A percentile compares a stretch with the other conserved stretches of the same genome.
Conservation (phyloP, 1,140 invertebrate genomes). For the Tenebrio molitor region DNA sequence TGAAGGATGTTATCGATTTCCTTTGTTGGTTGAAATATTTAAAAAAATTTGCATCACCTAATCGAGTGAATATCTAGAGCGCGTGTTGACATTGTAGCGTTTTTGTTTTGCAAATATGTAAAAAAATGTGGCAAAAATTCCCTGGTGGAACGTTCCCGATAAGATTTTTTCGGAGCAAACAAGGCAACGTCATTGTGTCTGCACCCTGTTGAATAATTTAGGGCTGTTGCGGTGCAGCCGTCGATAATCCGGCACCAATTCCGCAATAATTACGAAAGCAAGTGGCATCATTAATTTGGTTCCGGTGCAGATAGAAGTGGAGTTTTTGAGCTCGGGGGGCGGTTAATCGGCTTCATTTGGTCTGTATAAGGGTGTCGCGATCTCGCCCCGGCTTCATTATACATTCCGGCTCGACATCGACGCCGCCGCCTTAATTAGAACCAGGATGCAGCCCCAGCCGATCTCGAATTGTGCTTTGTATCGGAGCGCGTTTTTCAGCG, state of each 20-base stretch:
- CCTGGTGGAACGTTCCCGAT: no score
- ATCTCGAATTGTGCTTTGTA: neutral
- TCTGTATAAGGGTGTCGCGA: slow-evolving; percentile 10
- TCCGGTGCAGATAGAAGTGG: slow-evolving; percentile 11
- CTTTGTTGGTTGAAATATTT: no score
- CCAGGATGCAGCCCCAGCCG: slow-evolving; percentile 2
- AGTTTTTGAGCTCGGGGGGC: slow-evolving; percentile 3
- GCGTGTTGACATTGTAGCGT: no score
- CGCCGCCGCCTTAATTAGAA: slow-evolving; percentile 28
- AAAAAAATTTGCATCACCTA: no score
- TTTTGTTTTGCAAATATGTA: no score
- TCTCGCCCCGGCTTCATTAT: slow-evolving; percentile 22
- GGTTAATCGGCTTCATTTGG: slow-evolving; percentile 34
- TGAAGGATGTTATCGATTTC: no score
- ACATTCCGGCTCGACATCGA: slow-evolving; percentile 16
- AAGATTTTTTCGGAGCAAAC: no score
- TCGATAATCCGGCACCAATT: slow-evolving; percentile 6
- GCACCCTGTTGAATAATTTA: no score
- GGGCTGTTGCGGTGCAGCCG: neutral
- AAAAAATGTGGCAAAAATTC: no score
- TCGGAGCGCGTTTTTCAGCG: no score
- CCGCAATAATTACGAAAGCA: slow-evolving; percentile 15
- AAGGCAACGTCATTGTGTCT: no score
- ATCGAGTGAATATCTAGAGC: no score
- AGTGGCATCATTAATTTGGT: slow-evolving; percentile 19